Percentiles rank a stretch among this genome's conserved stretches.
These are phyloP conservation scores for Achlya flavicornis DNA, from an alignment of 2,888 invertebrate genomes.

Conservation along the genomic window DNA sequence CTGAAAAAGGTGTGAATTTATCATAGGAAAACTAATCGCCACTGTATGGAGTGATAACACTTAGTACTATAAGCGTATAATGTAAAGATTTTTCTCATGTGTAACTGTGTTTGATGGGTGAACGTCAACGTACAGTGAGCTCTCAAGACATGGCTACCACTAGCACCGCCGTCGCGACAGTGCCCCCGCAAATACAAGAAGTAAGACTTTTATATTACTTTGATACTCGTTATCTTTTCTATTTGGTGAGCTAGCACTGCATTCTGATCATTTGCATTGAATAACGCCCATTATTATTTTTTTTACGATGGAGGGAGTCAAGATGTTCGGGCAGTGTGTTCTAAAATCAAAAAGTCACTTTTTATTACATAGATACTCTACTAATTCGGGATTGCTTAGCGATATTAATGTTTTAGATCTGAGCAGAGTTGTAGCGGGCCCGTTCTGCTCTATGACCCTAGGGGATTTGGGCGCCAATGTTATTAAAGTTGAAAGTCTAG, in stretches of 20 bases:
- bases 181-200: constrained; percentile 69
- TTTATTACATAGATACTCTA: constrained; percentile 46
- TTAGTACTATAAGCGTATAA: constrained; percentile 37
- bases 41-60: constrained; percentile 19
- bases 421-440: constrained; percentile 95
- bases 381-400: constrained; percentile 83
- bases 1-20: constrained; percentile 22
- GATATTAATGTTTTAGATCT: constrained; percentile 91
- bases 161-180: constrained; percentile 72
- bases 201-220: constrained; percentile 44
- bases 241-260: constrained; percentile 54
- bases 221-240: constrained; percentile 56
- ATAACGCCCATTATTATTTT: constrained; percentile 28
- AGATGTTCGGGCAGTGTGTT: constrained; percentile 35
- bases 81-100: constrained; percentile 45
- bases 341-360: constrained; percentile 34
- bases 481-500: constrained; percentile 95
- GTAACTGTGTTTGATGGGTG: constrained; percentile 65
- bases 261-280: constrained; percentile 26
- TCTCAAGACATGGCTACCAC: constrained; percentile 76
- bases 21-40: background rate
- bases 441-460: constrained; percentile 96
- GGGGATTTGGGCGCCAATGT: constrained; percentile 97
- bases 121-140: constrained; percentile 48
- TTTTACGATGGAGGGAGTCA: constrained; percentile 41